Base-by-base conservation (phyloP, 2,888 invertebrate species). In the Camptogramma bilineatum region DNA sequence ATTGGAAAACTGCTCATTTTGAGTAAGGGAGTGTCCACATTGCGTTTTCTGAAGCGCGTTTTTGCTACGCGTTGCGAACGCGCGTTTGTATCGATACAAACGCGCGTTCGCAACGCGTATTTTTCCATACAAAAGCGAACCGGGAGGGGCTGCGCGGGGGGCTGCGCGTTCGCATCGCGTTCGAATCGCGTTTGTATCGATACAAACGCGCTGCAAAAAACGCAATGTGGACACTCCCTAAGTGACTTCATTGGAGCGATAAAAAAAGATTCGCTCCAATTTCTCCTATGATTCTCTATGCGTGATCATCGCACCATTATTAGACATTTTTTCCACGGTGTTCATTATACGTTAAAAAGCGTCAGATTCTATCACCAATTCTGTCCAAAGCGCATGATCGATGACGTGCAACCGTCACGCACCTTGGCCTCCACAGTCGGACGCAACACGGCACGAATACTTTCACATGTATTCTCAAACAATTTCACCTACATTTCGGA, bases 401-500 rank as follows among this genome's bases (percentile, higher is more conserved):
- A 82, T 86, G 79, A 74, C 71, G 82, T 83, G 82, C 78, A 76
- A 74, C 85, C 79, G 87, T 85, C 79, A 73, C 87, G 88, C 89
- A 79, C 79, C 77, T 77, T 70, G 69, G 39, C 28, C 79, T 71
- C 73, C 34, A 39, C 13, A 13, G 34, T 39, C 79, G 79, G 78
- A 78, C 80, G 75, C 76, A 66, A 67, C 82, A 76, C 77, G 69
- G 69, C 69, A 67, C 66, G 68, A 68, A 73, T 75, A 75, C 89
- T 90, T 90, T 91, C 90, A 87, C 88, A 85, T 88, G 82, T 76
- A 80, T 78, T 76, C 50, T 82, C 74, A 77, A 71, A 75, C 76
- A 85, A 80, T 88, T 87, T 87, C 84, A 86, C 86, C 87, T 79
- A 86, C 81, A 83, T 87, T 76, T 77, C 16, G 64, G 68, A 75